phyloP scores from a whole-genome alignment of 2,113 vertebrate species.

The Steatornis caripensis region DNA sequence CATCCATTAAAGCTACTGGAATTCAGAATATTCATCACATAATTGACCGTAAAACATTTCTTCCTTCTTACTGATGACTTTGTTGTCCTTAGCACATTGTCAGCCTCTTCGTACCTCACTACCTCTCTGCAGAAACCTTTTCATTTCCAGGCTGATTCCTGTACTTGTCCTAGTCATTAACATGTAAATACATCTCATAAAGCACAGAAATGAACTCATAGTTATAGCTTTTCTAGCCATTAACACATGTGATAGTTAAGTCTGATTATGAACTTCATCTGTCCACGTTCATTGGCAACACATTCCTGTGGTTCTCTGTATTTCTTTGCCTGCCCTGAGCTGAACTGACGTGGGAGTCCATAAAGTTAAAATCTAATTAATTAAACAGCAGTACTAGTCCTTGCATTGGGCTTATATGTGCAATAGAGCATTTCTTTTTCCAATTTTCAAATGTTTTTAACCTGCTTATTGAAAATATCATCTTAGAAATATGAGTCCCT shows the following conservation, averaged over 20 bases:
- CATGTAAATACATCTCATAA: constrained; percentile 55
- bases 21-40: background rate
- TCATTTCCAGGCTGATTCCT: background rate
- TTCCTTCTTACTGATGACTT: background rate
- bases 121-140: background rate
- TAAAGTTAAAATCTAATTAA: background rate
- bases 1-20: background rate
- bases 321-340: background rate
- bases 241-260: background rate
- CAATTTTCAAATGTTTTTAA: background rate
- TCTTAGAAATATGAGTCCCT: background rate
- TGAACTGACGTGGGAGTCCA: background rate
- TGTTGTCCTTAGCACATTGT: background rate
- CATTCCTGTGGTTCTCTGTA: background rate
- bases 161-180: constrained; percentile 34
- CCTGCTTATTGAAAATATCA: background rate
- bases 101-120: background rate
- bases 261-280: background rate
- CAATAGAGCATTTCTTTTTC: background rate
- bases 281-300: background rate
- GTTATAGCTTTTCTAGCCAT: constrained; percentile 44
- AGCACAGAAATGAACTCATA: constrained; percentile 14
- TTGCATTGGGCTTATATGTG: background rate
- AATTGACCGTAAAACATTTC: background rate
- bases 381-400: background rate